phyloP scores from a whole-genome alignment of 2,113 vertebrate genomes.

The Excalfactoria chinensis region DNA sequence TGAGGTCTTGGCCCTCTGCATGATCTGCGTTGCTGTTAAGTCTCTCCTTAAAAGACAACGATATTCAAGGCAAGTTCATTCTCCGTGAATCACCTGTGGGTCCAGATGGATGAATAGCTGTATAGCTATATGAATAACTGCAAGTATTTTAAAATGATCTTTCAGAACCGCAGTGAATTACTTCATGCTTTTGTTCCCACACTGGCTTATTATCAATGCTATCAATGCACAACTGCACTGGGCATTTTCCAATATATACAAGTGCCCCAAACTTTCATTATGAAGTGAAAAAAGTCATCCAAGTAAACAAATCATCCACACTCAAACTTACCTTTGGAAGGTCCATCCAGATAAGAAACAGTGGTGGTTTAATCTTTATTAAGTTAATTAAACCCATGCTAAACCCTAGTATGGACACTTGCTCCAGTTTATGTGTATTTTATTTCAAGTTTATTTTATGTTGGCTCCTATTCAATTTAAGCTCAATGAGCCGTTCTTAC shows the following conservation, averaged over 20 bases:
- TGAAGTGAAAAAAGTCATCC: neutral
- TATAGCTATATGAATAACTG: too few species aligned
- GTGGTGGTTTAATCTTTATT: neutral
- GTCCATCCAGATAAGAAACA: neutral
- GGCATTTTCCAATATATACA: neutral
- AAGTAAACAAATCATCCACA: neutral
- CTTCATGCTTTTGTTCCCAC: neutral
- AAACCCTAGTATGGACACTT: neutral
- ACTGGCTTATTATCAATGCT: neutral
- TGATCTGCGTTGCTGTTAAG: conserved; percentile 30
- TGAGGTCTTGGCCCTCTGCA: conserved; percentile 10
- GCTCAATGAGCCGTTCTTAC: neutral
- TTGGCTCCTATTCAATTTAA: neutral
- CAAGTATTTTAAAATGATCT: neutral
- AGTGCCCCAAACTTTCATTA: neutral
- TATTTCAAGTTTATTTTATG: conserved; percentile 7
- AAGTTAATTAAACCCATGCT: neutral
- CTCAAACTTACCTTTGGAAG: neutral
- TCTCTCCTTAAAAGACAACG: neutral
- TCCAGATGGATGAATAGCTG: neutral
- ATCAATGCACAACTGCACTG: neutral
- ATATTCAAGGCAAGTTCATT: neutral
- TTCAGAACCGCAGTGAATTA: neutral
- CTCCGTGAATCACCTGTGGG: neutral
- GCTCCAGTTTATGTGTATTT: neutral